phyloP scores from a whole-genome alignment of 2,888 invertebrate species.

The Pocota personata region DNA sequence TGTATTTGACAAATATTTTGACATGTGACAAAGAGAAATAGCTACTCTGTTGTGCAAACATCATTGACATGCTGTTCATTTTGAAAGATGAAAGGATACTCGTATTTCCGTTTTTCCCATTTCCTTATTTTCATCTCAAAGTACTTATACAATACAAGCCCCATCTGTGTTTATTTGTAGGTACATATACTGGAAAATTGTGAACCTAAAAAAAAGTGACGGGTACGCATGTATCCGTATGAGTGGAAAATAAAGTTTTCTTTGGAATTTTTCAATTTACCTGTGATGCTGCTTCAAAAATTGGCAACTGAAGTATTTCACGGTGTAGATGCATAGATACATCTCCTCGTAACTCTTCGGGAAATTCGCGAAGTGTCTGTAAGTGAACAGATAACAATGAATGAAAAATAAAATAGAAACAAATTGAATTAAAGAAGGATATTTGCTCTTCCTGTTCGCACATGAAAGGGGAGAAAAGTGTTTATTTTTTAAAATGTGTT shows the following conservation, averaged over 20 bases:
- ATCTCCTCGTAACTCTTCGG: slow-evolving; percentile 96
- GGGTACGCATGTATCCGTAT: not conserved
- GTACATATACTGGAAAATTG: not conserved
- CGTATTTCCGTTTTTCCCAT: not conserved
- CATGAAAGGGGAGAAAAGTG: not conserved
- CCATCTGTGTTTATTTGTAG: too few relatives aligned
- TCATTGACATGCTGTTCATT: not conserved
- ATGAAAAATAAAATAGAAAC: slow-evolving; percentile 22
- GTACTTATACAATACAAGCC: not conserved
- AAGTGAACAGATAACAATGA: slow-evolving; percentile 62
- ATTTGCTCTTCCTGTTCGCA: slow-evolving; percentile 3
- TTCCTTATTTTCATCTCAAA: not conserved
- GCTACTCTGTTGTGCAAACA: not conserved
- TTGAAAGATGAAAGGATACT: not conserved
- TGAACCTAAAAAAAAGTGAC: slow-evolving; percentile 3
- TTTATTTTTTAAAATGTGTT: not conserved
- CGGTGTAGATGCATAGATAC: slow-evolving; percentile 97
- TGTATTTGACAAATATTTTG: slow-evolving; percentile 35
- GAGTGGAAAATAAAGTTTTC: not conserved
- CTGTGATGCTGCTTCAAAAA: slow-evolving; percentile 97
- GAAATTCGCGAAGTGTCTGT: slow-evolving; percentile 97
- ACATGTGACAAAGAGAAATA: slow-evolving; percentile 24
- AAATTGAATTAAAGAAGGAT: slow-evolving; percentile 20
- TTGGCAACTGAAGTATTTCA: slow-evolving; percentile 96
- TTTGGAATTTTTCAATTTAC: slow-evolving; percentile 76